phyloP scores from a whole-genome alignment of 2,797 vertebrate genomes.

The Ptychobarbus kaznakovi region DNA sequence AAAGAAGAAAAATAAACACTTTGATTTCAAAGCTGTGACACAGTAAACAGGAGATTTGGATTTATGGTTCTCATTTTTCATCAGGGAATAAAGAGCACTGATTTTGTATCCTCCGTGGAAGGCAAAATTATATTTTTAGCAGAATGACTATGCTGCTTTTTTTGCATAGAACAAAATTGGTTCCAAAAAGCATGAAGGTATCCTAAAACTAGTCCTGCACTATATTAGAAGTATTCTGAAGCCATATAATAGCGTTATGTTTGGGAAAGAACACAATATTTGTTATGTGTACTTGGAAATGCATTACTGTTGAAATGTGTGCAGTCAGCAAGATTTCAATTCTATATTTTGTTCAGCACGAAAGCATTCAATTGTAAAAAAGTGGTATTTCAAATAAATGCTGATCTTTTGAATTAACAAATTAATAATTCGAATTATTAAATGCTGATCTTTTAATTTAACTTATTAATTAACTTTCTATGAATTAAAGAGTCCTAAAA shows the following conservation, averaged over 20 bases:
- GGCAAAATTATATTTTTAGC: not conserved
- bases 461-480: not conserved
- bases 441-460: not conserved
- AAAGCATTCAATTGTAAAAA: not conserved
- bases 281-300: not conserved
- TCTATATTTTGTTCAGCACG: not conserved
- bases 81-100: not conserved
- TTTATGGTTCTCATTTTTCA: not conserved
- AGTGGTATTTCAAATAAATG: not conserved
- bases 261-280: not conserved
- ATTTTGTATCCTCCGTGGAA: not conserved
- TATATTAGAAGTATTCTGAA: slow-evolving; percentile 1
- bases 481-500: not conserved
- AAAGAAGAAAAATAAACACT: not conserved
- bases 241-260: not conserved
- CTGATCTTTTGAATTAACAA: not conserved
- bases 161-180: not conserved
- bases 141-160: not conserved
- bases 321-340: not conserved
- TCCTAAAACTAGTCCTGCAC: not conserved
- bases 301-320: not conserved
- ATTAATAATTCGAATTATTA: too few species aligned
- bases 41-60: slow-evolving; percentile 16
- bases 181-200: not conserved
- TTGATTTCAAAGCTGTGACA: not conserved